phyloP scores from a whole-genome alignment of 2,888 invertebrate genomes.

The Listrodromus nycthemerus region DNA sequence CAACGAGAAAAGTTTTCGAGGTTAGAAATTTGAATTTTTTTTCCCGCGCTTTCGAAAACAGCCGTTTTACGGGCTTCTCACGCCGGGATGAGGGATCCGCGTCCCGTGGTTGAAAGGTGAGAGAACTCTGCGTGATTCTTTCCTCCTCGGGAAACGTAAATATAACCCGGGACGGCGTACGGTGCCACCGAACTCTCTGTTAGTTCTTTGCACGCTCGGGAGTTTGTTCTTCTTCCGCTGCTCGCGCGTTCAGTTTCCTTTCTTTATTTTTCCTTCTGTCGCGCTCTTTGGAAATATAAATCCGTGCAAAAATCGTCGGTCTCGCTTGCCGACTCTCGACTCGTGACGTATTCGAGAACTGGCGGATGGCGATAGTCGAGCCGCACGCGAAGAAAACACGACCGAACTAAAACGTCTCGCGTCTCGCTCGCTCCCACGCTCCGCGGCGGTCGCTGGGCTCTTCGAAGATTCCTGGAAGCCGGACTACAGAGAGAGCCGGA shows the following conservation, averaged over 20 bases:
- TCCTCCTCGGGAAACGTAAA: conserved; percentile 40
- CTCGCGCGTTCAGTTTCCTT: conserved; percentile 45
- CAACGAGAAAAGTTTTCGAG: neutral
- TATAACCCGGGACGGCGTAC: conserved; percentile 39
- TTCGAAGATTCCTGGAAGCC: conserved; percentile 37
- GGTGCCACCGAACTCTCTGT: conserved; percentile 41
- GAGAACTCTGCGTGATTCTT: conserved; percentile 36
- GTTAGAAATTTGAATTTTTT: neutral
- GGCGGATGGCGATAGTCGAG: neutral
- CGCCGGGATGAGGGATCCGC: conserved; percentile 8
- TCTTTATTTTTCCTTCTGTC: neutral
- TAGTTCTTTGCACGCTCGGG: neutral
- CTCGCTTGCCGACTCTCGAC: conserved; percentile 29
- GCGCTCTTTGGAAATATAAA: conserved; percentile 3
- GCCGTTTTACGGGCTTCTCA: conserved; percentile 31
- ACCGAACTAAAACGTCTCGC: conserved; percentile 67
- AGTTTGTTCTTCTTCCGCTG: conserved; percentile 44
- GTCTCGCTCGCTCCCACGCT: conserved; percentile 59
- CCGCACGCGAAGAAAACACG: conserved; percentile 38
- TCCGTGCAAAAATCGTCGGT: conserved; percentile 2
- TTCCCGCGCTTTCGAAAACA: neutral
- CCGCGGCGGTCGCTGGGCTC: neutral
- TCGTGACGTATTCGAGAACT: conserved; percentile 27
- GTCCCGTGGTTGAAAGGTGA: conserved; percentile 28
- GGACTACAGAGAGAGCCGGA: conserved; percentile 24